phyloP scores from a whole-genome alignment of 2,113 vertebrate species.

The Zootoca vivipara region DNA sequence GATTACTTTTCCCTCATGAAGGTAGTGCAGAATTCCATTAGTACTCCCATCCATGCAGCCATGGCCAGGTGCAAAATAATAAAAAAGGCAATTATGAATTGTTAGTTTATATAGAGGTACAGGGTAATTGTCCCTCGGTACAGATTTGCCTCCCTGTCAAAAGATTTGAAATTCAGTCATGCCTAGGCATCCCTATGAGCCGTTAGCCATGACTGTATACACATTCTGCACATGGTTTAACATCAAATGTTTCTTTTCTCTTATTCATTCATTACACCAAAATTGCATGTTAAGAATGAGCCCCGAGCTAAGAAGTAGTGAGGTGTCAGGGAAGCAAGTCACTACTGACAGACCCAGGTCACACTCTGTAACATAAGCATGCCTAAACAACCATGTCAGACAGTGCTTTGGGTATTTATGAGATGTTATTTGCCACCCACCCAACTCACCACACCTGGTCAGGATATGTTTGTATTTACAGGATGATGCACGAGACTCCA shows the following conservation, averaged over 20 bases:
- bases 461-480: background rate
- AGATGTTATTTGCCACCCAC: background rate
- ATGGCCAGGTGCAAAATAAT: background rate
- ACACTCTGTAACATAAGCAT: background rate
- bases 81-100: background rate
- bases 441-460: background rate
- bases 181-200: background rate
- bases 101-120: background rate
- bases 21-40: background rate
- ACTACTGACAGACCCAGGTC: background rate
- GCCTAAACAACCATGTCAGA: background rate
- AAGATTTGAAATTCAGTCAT: background rate
- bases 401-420: background rate
- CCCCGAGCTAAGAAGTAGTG: background rate
- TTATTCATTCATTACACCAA: background rate
- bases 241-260: background rate
- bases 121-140: background rate
- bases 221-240: background rate
- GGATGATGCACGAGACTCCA: background rate
- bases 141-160: background rate
- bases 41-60: background rate
- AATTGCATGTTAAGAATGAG: background rate
- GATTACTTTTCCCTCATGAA: rapidly evolving
- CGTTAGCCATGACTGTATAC: background rate
- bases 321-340: background rate